Conservation (phyloP, 2,888 invertebrate genomes). For the Schizaphis graminum region DNA sequence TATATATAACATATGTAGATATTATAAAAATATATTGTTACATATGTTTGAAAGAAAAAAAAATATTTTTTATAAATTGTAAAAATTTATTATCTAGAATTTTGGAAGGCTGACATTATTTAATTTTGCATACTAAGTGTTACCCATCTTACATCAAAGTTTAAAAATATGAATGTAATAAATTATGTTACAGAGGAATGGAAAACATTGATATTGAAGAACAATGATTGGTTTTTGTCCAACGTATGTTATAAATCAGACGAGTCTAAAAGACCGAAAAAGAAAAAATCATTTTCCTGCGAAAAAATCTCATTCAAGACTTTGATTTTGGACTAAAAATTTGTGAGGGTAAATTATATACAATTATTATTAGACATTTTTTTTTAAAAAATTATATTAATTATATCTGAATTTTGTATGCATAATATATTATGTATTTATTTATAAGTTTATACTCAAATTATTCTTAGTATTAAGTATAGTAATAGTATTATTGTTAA, state of each 20-base stretch:
- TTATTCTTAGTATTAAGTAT: background rate
- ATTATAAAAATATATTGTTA: too few relatives aligned
- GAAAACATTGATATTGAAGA: constrained; percentile 67
- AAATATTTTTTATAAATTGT: background rate
- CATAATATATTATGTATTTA: background rate
- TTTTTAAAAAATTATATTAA: background rate
- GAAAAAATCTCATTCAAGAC: constrained; percentile 68
- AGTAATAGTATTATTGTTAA: background rate
- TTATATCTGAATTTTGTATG: background rate
- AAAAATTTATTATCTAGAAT: background rate
- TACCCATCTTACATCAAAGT: background rate
- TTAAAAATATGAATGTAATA: background rate
- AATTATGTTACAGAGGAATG: constrained; percentile 67
- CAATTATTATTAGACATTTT: background rate
- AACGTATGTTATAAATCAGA: constrained; percentile 66
- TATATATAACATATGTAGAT: too few relatives aligned
- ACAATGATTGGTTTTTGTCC: constrained; percentile 68
- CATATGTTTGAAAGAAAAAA: too few relatives aligned
- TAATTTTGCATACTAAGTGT: background rate
- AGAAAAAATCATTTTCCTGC: constrained; percentile 41
- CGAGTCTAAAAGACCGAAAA: constrained; percentile 49
- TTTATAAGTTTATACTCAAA: background rate
- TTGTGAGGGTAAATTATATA: background rate
- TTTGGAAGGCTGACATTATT: background rate
- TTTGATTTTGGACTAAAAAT: constrained; percentile 68